phyloP scores from a whole-genome alignment of 2,113 vertebrate genomes.

The Morphnarchus princeps region DNA sequence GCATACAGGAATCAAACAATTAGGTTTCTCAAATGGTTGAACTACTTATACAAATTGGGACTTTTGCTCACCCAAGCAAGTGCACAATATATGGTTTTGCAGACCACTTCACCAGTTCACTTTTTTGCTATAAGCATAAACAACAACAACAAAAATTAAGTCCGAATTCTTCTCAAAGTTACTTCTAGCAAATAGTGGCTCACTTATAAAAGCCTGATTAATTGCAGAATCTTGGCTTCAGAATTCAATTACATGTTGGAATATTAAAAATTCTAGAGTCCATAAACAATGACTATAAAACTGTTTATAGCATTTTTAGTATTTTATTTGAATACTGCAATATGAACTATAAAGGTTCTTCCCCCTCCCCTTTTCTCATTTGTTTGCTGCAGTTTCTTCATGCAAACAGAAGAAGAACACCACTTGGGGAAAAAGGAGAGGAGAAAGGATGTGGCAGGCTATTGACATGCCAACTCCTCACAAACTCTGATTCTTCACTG shows the following conservation, averaged over 20 bases:
- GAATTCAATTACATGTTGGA: slow-evolving; percentile 41
- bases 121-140: background rate
- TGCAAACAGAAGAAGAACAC: background rate
- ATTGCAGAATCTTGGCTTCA: slow-evolving; percentile 35
- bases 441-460: background rate
- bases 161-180: background rate
- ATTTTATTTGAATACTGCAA: slow-evolving; percentile 40
- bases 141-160: background rate
- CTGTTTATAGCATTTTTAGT: slow-evolving; percentile 30
- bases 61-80: background rate
- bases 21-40: background rate
- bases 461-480: background rate
- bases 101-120: background rate
- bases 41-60: background rate
- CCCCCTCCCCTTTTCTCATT: background rate
- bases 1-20: background rate
- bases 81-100: background rate
- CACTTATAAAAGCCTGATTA: slow-evolving; percentile 25
- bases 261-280: slow-evolving; percentile 43
- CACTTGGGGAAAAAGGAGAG: background rate
- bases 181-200: background rate
- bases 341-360: background rate
- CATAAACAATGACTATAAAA: slow-evolving; percentile 57
- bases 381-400: background rate
- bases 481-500: background rate